phyloP scores from a whole-genome alignment of 2,797 vertebrate genomes.

The Varecia variegata region DNA sequence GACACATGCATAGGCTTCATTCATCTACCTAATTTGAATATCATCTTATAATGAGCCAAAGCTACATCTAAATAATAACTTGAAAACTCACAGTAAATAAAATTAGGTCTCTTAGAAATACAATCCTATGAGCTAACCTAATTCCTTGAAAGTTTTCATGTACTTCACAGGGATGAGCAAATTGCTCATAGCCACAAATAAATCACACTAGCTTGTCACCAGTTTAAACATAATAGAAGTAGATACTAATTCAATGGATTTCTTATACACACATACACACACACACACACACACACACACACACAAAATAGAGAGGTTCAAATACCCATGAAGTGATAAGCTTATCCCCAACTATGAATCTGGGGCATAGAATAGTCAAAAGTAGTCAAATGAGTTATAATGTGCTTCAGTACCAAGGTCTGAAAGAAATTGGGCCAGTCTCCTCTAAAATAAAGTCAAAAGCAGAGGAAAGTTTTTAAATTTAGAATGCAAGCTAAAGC shows the following conservation, averaged over 20 bases:
- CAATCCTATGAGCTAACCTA: background rate
- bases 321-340: background rate
- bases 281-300: background rate
- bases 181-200: background rate
- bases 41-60: background rate
- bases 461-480: background rate
- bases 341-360: background rate
- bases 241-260: background rate
- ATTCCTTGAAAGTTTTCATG: slow-evolving; percentile 7
- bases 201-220: background rate
- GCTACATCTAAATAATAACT: background rate
- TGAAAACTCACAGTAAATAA: background rate
- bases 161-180: background rate
- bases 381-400: background rate
- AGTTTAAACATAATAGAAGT: background rate
- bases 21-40: background rate
- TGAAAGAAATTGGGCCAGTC: background rate
- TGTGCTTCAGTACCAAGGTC: background rate
- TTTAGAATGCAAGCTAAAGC: background rate
- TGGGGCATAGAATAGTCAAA: background rate
- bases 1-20: background rate
- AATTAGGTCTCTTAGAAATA: slow-evolving; percentile 40
- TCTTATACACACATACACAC: background rate
- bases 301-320: background rate
- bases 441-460: background rate